Evolutionary conservation across 2,113 vertebrate species (phyloP).

Genomic region (Aix galericulata): DNA sequence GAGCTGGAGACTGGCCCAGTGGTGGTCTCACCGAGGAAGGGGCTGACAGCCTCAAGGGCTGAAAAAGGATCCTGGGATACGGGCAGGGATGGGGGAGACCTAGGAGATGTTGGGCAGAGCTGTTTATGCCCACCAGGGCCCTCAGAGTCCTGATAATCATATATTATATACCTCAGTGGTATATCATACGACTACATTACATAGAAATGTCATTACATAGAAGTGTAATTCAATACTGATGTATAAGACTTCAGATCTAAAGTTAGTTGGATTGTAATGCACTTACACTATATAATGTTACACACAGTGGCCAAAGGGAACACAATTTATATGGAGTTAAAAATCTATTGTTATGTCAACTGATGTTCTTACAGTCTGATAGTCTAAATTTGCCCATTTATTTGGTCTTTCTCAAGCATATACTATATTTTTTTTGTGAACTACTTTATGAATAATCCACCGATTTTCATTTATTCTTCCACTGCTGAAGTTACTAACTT

Average conservation of each 20-base stretch:
- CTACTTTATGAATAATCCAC: not conserved
- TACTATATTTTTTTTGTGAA: not conserved
- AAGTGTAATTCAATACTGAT: not conserved
- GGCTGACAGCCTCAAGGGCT: not conserved
- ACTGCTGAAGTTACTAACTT: not conserved
- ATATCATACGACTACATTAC: not conserved
- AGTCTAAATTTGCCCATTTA: not conserved
- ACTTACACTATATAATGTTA: not conserved
- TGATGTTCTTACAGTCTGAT: not conserved
- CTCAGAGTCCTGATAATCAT: not conserved
- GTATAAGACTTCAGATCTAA: not conserved
- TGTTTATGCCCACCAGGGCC: not conserved
- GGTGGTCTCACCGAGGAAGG: accelerated
- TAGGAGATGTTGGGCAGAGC: accelerated
- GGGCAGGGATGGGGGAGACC: not conserved
- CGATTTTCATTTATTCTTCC: not conserved
- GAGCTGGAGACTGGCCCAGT: not conserved
- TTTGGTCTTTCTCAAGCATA: not conserved
- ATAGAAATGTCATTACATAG: too few species aligned
- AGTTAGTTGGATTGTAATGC: not conserved
- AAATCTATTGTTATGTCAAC: not conserved
- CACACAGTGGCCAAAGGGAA: not conserved
- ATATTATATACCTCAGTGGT: not conserved
- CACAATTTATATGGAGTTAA: not conserved
- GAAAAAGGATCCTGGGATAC: not conserved